Conservation (phyloP, 2,113 vertebrate species). For the Anhinga anhinga region DNA sequence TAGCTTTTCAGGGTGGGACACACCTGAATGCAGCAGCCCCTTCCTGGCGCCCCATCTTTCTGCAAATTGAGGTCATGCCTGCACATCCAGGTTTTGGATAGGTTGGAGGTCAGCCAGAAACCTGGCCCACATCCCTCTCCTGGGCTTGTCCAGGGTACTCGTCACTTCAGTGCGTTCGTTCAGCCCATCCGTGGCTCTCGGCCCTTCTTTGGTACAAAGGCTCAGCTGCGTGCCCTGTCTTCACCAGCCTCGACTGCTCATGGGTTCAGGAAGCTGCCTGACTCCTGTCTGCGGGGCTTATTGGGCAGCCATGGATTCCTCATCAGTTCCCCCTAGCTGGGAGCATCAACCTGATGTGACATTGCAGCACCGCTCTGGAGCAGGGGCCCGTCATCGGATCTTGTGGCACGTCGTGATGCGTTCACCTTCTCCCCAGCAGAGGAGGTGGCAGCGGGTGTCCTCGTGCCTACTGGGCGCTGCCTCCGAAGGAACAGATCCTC, state of each 20-base stretch:
- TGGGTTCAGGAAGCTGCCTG: not conserved
- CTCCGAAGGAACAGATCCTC: not conserved
- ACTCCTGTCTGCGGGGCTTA: not conserved
- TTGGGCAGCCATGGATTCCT: not conserved
- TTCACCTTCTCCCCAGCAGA: fast-evolving
- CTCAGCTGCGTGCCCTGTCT: not conserved
- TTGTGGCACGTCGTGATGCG: fast-evolving
- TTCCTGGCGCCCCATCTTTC: not conserved
- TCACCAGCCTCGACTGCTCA: not conserved
- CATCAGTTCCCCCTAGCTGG: fast-evolving
- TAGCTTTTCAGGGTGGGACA: fast-evolving
- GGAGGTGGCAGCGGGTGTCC: not conserved
- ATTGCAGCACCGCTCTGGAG: not conserved
- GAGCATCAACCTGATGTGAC: not conserved
- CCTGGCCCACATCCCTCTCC: not conserved
- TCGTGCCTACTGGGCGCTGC: not conserved
- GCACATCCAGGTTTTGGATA: not conserved
- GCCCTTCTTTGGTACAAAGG: fast-evolving
- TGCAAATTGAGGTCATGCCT: fast-evolving
- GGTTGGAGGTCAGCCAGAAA: not conserved
- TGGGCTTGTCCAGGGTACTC: not conserved
- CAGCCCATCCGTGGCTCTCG: not conserved
- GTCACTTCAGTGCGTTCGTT: fast-evolving
- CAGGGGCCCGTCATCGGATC: fast-evolving
- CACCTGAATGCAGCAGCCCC: not conserved